phyloP scores from a whole-genome alignment of 2,797 vertebrate species.

The Chaunax sp. region DNA sequence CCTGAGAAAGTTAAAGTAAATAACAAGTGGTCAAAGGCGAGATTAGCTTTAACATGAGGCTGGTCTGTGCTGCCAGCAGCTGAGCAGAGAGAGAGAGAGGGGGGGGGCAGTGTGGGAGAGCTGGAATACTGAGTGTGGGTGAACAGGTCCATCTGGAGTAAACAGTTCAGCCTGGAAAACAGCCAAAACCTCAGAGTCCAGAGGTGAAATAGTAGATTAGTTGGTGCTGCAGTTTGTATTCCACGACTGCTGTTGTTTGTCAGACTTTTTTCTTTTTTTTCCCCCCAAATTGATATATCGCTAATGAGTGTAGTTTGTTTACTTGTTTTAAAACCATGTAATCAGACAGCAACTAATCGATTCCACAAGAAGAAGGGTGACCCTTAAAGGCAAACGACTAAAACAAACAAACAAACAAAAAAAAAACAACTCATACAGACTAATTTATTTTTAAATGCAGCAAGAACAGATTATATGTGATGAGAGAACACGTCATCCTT shows the following conservation, averaged over 20 bases:
- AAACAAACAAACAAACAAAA: slow-evolving; percentile 23
- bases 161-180: slow-evolving; percentile 48
- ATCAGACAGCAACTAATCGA: slow-evolving; percentile 21
- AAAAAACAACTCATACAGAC: background rate
- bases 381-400: slow-evolving; percentile 1
- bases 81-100: background rate
- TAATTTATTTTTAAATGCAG: slow-evolving; percentile 25
- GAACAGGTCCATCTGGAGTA: slow-evolving; percentile 35
- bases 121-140: slow-evolving; percentile 29
- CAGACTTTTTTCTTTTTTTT: slow-evolving; percentile 18
- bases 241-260: slow-evolving; percentile 8
- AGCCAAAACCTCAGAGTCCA: slow-evolving; percentile 28
- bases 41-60: slow-evolving; percentile 20
- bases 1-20: slow-evolving; percentile 4
- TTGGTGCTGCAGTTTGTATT: slow-evolving; percentile 18
- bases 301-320: slow-evolving; percentile 35
- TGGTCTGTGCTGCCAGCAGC: slow-evolving; percentile 24
- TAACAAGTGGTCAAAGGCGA: slow-evolving; percentile 31
- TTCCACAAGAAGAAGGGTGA: background rate
- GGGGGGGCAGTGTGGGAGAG: slow-evolving; percentile 23
- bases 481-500: slow-evolving; percentile 18
- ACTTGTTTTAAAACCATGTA: slow-evolving; percentile 13
- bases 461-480: slow-evolving; percentile 3
- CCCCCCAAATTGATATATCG: slow-evolving; percentile 3
- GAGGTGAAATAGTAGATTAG: slow-evolving; percentile 34